phyloP scores from a whole-genome alignment of 1,140 invertebrate genomes.

The Nasonia longicornis region DNA sequence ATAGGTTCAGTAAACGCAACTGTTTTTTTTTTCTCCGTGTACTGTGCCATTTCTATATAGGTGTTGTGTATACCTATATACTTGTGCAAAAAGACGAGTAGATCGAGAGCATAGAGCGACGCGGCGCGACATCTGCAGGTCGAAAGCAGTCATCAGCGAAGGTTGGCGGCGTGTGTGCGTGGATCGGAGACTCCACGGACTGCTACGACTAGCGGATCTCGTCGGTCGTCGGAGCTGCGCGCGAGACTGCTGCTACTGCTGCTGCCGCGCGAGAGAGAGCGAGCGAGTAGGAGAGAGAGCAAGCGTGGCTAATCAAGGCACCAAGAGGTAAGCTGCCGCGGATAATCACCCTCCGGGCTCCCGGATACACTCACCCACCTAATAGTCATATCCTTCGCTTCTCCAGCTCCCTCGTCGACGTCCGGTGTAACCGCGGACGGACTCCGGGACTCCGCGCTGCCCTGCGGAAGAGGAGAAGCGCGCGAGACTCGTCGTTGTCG shows the following conservation, averaged over 20 bases:
- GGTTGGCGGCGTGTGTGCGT: background rate
- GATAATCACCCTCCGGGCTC: background rate
- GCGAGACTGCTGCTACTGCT: constrained; percentile 50
- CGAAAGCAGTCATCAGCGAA: background rate
- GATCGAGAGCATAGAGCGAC: background rate
- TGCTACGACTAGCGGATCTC: background rate
- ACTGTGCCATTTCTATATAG: no score
- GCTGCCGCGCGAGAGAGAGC: constrained; percentile 47
- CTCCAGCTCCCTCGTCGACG: background rate
- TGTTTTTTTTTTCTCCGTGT: no score
- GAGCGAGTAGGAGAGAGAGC: constrained; percentile 48
- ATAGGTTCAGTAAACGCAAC: no score
- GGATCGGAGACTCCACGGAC: background rate
- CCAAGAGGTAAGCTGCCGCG: constrained; percentile 70
- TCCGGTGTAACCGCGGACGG: background rate
- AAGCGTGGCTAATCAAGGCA: constrained; percentile 78
- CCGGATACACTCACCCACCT: no score
- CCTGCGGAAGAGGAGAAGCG: background rate
- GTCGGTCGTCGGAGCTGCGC: constrained; percentile 10
- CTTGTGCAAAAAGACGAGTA: no score
- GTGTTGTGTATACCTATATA: no score
- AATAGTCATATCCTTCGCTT: background rate
- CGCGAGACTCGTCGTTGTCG: constrained; percentile 1
- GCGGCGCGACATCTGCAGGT: background rate
- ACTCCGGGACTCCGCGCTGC: background rate